Evolutionary conservation across 2,113 vertebrate species (phyloP).

Genomic region (Oophaga pumilio): DNA sequence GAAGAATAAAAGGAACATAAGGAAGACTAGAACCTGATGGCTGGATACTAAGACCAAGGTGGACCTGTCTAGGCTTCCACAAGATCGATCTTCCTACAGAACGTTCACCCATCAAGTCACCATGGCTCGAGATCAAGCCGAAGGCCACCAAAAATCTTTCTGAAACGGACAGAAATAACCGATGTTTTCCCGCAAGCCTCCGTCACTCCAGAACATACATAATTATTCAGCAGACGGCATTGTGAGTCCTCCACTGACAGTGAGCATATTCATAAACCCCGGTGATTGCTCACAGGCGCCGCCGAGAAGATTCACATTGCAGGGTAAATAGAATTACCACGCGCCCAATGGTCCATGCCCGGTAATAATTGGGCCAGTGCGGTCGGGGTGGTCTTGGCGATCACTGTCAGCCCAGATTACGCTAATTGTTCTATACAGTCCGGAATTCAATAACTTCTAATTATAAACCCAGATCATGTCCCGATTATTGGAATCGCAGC

Average conservation of each 20-base stretch:
- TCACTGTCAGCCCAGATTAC: background rate
- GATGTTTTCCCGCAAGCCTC: background rate
- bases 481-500: too few species aligned
- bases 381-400: background rate
- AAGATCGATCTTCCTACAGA: too few species aligned
- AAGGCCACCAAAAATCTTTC: background rate
- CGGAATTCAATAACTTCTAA: background rate
- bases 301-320: background rate
- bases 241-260: slow-evolving; percentile 17
- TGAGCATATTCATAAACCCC: background rate
- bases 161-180: background rate
- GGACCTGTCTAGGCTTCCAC: too few species aligned
- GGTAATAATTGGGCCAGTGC: background rate
- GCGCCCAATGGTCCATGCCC: background rate
- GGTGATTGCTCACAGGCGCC: slow-evolving; percentile 17
- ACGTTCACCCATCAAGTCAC: too few species aligned
- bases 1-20: too few species aligned
- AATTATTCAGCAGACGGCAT: background rate
- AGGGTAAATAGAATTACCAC: background rate
- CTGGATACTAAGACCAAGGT: too few species aligned
- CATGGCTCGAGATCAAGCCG: too few species aligned
- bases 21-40: too few species aligned
- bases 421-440: background rate
- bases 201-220: background rate
- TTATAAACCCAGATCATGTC: background rate